These are phyloP conservation scores for Lota lota DNA, from an alignment of 2,113 vertebrate genomes.

Conservation along the genomic window DNA sequence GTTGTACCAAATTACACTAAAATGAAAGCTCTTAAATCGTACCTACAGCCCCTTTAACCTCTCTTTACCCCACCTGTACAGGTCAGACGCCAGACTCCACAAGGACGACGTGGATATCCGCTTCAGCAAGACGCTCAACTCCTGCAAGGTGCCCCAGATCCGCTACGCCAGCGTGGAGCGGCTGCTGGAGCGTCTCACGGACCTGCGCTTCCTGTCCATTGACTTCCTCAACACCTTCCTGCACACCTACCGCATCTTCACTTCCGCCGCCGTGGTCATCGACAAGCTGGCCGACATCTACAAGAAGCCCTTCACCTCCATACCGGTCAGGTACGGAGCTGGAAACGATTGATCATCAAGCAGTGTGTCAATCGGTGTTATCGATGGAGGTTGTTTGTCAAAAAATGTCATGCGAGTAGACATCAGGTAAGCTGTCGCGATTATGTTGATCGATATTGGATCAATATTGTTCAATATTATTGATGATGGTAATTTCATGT, in stretches of 20 bases:
- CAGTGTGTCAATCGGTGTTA: no score
- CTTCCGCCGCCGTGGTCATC: conserved; percentile 85
- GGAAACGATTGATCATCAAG: no score
- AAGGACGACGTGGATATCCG: conserved; percentile 92
- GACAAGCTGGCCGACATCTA: conserved; percentile 92
- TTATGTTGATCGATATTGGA: no score
- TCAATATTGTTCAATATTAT: no score
- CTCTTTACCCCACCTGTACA: conserved; percentile 39
- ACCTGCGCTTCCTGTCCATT: conserved; percentile 94
- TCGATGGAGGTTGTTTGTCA: no score
- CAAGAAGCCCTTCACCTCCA: conserved; percentile 91
- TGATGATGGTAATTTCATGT: no score
- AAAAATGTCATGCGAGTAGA: no score
- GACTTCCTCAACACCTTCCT: conserved; percentile 98
- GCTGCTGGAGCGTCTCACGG: conserved; percentile 88
- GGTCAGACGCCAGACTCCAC: conserved; percentile 89
- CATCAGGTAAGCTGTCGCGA: no score
- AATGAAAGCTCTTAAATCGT: background rate
- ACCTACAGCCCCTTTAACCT: background rate
- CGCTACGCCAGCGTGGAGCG: conserved; percentile 92
- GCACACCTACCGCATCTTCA: conserved; percentile 96
- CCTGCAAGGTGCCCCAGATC: conserved; percentile 97
- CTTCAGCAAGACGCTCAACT: conserved; percentile 97
- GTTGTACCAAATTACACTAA: background rate
- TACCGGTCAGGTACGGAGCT: conserved; percentile 82